Evolutionary conservation across 2,888 invertebrate genomes (phyloP).

Genomic region (Drosophila prolongata): DNA sequence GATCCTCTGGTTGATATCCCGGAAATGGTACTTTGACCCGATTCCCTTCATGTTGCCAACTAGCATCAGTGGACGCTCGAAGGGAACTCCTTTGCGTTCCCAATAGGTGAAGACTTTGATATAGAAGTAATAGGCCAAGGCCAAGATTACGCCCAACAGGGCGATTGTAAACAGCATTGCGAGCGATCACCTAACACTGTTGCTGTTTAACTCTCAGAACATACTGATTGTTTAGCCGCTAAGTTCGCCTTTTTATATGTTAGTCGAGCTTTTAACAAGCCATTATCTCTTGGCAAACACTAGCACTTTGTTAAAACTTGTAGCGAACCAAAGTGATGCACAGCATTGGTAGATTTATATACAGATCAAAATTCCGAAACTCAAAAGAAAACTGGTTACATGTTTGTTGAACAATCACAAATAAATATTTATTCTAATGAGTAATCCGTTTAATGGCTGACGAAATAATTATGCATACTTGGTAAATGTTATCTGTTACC

Average conservation of each 20-base stretch:
- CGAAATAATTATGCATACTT: background rate
- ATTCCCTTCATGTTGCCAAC: conserved; percentile 73
- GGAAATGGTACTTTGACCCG: conserved; percentile 54
- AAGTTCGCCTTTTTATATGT: background rate
- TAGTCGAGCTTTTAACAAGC: background rate
- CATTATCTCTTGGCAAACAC: background rate
- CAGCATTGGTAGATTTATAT: too few relatives aligned
- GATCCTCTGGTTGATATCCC: conserved; percentile 60
- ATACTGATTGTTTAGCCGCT: conserved; percentile 6
- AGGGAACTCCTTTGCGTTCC: conserved; percentile 60
- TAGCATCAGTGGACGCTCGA: conserved; percentile 56
- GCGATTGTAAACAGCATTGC: conserved; percentile 50
- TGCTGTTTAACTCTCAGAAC: background rate
- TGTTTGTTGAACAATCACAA: background rate
- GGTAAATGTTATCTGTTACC: background rate
- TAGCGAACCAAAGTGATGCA: too few relatives aligned
- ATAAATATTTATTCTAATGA: too few relatives aligned
- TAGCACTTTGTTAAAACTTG: background rate
- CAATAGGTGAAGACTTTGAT: conserved; percentile 63
- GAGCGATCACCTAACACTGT: background rate
- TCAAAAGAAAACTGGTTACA: background rate
- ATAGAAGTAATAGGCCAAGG: conserved; percentile 37
- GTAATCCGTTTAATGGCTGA: background rate
- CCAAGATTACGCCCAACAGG: conserved; percentile 43
- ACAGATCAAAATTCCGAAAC: background rate